Evolutionary conservation across 64 coral and sea anemone genomes (phyloP), one percentile per base, ranked within the genome.

Genomic region (Stichodactyla helianthus): DNA sequence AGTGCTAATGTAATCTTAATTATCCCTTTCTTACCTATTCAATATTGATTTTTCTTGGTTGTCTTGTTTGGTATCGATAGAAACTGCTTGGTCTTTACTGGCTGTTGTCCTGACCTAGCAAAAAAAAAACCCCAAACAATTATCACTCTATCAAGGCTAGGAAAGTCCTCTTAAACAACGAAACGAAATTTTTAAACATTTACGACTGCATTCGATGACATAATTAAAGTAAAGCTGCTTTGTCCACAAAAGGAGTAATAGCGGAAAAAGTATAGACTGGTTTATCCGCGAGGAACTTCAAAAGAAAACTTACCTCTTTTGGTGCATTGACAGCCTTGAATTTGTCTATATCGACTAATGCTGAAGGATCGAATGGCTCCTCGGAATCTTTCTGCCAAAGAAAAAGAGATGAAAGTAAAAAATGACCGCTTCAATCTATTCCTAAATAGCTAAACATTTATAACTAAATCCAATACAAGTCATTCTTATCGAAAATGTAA

Each of bases 271-370:
- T 5, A 60, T 60, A 13, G 59, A 60, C 35, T 44, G 59, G 5
- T 17, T 60, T 60, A 15, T 60, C 59, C 17, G 3, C 5, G 5
- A n/a, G 5, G 19, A 20, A n/a, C 5, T 58, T 11, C 6, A 11
- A 5, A 54, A 85, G 26, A 26, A 22, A 27, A 61, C 61, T 12
- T 86, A 95, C 93, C 93, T 92, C 84, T 63, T 71, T 86, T 20
- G 87, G 35, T 15, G 89, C 89, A 44, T 96, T 96, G 4, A 79
- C 94, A 26, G 94, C 94, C 84, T 90, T 96, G 50, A 96, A 96
- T 88, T 96, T 96, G 44, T 93, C 88, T 20, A 96, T 86, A 80
- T 96, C 94, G 10, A 96, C 85, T 7, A 96, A 79, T 13, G 70
- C 18, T 14, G 90, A 90, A 11, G 94, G 94, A 59, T 96, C 94